These are phyloP conservation scores for Magallana gigas DNA, from an alignment of 1,140 invertebrate genomes.

Conservation along the genomic window DNA sequence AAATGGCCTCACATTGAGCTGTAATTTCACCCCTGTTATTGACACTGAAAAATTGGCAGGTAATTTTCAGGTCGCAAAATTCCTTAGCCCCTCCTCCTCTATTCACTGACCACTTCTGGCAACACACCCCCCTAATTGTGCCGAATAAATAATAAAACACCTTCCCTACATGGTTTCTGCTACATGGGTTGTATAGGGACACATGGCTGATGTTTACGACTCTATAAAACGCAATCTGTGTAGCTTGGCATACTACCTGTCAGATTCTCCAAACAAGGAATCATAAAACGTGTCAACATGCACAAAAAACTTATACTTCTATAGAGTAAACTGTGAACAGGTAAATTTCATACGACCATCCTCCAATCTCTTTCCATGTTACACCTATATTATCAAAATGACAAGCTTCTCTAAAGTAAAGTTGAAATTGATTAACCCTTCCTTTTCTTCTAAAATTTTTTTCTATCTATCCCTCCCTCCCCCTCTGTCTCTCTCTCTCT, in stretches of 20 bases:
- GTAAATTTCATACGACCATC: neutral
- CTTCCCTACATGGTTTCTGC: neutral
- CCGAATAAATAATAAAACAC: conserved; percentile 21
- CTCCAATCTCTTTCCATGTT: neutral
- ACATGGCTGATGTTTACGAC: conserved; percentile 17
- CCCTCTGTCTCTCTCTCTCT: too few relatives aligned
- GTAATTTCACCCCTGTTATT: conserved; percentile 25
- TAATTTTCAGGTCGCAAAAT: conserved; percentile 29
- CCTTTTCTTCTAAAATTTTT: too few relatives aligned
- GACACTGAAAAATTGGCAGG: conserved; percentile 9
- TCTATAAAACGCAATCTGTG: conserved; percentile 24
- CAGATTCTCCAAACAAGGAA: neutral
- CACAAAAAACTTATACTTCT: neutral
- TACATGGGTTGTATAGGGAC: neutral
- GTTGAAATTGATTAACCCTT: too few relatives aligned
- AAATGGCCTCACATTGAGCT: neutral
- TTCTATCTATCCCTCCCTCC: too few relatives aligned
- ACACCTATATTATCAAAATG: neutral
- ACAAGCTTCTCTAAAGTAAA: too few relatives aligned
- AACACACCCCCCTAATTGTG: conserved; percentile 29
- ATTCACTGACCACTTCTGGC: neutral
- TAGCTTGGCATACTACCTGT: conserved; percentile 13
- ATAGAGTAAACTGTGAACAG: neutral
- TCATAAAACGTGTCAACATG: conserved; percentile 21
- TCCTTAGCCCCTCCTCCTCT: neutral